Base-by-base conservation (phyloP, 2,113 vertebrate genomes). In the Cromileptes altivelis region DNA sequence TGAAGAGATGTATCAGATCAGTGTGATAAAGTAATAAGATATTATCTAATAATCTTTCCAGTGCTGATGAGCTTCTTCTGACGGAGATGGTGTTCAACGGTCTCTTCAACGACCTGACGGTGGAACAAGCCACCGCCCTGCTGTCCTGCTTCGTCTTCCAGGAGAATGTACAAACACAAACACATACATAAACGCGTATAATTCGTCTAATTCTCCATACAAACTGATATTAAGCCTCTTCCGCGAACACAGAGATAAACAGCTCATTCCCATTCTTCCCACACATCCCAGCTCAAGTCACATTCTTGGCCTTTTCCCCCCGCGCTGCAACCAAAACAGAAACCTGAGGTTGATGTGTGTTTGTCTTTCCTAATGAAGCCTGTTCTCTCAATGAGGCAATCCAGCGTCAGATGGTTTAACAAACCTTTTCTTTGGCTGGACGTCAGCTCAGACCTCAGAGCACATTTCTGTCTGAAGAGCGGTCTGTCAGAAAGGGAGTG, bases 51-150 rank as follows among this genome's bases (percentile, higher is more conserved):
- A 14, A 52, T 30, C 30, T 60, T 84, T 86, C 3, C 77, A 99
- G 98, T 89, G 98, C 96, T 1, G 98, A 99, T 62, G 98, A 99
- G 82, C 96, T 99, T 4, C 96, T 99, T 27, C 95, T 99, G 81
- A 99, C 98, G 0, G 98, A 99, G 94, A 99, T 99, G 97, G 94
- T 99, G 87, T 99, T 99, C 91, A 99, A 99, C 60, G 98, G 98
- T 0, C 97, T 99, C 67, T 99, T 99, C 94, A 99, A 99, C 75
- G 98, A 99, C 69, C 96, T 99, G 80, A 95, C 97, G 23, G 95
- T 95, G 4, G 98, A 99, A 61, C 98, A 99, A 80, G 97, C 97
- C 80, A 97, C 98, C 0, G 97, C 98, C 17, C 94, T 99, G 25
- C 96, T 99, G 61, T 98, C 97, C 96, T 98, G 97, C 92, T 98